These are phyloP conservation scores for Amiota communis DNA, from an alignment of 2,888 invertebrate species.

Conservation along the genomic window DNA sequence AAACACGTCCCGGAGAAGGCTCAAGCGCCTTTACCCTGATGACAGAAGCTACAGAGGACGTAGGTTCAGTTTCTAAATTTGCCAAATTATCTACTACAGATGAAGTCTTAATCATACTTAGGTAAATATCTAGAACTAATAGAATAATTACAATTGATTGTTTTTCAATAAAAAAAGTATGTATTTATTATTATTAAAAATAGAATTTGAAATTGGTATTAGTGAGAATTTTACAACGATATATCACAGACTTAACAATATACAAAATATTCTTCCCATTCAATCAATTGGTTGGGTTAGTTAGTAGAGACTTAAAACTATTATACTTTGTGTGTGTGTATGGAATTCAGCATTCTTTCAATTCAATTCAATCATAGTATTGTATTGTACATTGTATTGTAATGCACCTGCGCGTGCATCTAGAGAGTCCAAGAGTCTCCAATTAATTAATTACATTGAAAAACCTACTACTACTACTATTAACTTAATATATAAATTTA, in stretches of 20 bases:
- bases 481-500: constrained; percentile 4
- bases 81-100: too few relatives aligned
- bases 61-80: too few relatives aligned
- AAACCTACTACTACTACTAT: neutral
- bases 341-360: too few relatives aligned
- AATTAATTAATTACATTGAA: neutral
- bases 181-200: neutral
- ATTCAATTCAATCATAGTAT: too few relatives aligned
- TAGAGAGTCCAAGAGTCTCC: neutral
- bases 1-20: too few relatives aligned
- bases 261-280: neutral
- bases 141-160: too few relatives aligned
- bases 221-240: constrained; percentile 14
- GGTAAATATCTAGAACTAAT: too few relatives aligned
- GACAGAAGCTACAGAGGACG: too few relatives aligned
- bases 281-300: neutral
- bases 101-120: too few relatives aligned
- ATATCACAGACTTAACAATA: constrained; percentile 25
- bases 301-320: neutral
- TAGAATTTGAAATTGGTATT: neutral
- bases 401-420: neutral
- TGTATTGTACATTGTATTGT: neutral
- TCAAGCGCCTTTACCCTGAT: too few relatives aligned
- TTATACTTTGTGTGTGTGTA: neutral
- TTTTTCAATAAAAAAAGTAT: too few relatives aligned